Conservation (phyloP, 2,888 invertebrate species). For the Lissocephala sabroskyi region DNA sequence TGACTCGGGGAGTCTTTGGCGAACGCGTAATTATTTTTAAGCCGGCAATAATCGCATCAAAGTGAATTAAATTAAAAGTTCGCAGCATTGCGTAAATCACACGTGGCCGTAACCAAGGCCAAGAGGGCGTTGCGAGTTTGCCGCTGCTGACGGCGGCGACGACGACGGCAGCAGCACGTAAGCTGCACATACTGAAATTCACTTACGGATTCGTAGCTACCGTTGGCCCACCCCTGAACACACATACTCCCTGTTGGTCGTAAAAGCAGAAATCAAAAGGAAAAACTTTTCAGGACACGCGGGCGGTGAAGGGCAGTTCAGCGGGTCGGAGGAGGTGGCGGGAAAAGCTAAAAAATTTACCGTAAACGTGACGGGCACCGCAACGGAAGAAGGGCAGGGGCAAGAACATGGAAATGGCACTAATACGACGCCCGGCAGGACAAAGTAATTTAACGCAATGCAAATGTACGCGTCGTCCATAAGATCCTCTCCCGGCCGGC, state of each 20-base stretch:
- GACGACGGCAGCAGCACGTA: conserved; percentile 19
- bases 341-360: conserved; percentile 40
- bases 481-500: conserved; percentile 1
- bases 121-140: too few species aligned
- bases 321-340: conserved; percentile 14
- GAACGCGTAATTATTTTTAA: conserved; percentile 28
- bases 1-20: conserved; percentile 13
- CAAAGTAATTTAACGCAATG: conserved; percentile 59
- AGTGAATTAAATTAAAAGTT: conserved; percentile 58
- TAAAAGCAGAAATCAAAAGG: conserved; percentile 41
- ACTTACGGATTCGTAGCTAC: conserved; percentile 42
- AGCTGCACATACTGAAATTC: conserved; percentile 50
- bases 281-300: conserved; percentile 43
- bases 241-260: conserved; percentile 9
- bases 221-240: neutral
- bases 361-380: conserved; percentile 33
- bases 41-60: conserved; percentile 47
- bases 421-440: conserved; percentile 30
- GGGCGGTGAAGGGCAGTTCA: too few species aligned
- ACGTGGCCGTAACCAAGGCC: conserved; percentile 1
- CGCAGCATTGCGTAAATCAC: conserved; percentile 51
- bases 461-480: conserved; percentile 29
- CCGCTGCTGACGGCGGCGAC: neutral
- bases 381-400: neutral
- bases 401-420: conserved; percentile 31